These are phyloP conservation scores for Beris chalybata DNA, from an alignment of 2,888 invertebrate genomes.

Conservation along the genomic window DNA sequence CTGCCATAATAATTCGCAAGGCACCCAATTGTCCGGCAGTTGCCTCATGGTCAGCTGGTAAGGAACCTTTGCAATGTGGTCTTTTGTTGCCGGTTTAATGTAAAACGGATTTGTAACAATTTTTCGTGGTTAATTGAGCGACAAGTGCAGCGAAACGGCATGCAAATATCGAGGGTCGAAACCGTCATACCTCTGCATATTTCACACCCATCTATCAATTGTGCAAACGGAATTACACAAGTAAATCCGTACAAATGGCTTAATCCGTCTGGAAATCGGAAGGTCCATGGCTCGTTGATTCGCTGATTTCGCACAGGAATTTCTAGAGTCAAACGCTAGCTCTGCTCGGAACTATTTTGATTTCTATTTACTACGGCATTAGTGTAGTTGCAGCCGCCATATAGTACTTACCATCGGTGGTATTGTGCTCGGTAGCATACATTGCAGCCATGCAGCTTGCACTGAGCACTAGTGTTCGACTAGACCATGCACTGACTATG, in stretches of 20 bases:
- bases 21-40: too few species aligned
- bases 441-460: too few species aligned
- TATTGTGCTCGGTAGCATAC: too few species aligned
- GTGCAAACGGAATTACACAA: slow-evolving; percentile 1
- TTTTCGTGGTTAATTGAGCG: slow-evolving; percentile 30
- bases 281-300: background rate
- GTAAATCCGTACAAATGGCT: slow-evolving; percentile 3
- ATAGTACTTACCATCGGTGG: too few species aligned
- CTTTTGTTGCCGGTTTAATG: background rate
- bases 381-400: too few species aligned
- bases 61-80: background rate
- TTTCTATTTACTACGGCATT: too few species aligned
- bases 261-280: slow-evolving; percentile 4
- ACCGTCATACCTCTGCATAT: background rate
- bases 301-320: background rate
- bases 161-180: background rate
- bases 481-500: too few species aligned
- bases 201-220: slow-evolving; percentile 19
- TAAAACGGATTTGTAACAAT: slow-evolving; percentile 15
- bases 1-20: too few species aligned
- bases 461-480: too few species aligned
- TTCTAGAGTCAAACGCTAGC: too few species aligned
- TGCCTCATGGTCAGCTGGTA: too few species aligned
- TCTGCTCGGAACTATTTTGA: too few species aligned
- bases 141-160: slow-evolving; percentile 20